Evolutionary conservation across 2,113 vertebrate species (phyloP).

Genomic region (Tragelaphus scriptus): DNA sequence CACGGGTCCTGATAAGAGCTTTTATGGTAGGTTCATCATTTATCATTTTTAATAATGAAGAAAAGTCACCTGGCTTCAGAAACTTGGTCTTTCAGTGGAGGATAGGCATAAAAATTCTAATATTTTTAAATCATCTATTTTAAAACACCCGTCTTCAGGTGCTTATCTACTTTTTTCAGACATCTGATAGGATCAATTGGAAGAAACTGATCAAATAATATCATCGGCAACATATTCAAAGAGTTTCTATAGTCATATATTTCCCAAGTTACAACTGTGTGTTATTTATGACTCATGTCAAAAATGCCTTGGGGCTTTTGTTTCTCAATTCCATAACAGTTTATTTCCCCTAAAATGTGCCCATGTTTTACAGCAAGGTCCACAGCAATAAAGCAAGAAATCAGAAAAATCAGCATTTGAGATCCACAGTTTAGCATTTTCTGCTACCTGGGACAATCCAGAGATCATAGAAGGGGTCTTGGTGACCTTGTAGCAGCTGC

Average conservation of each 20-base stretch:
- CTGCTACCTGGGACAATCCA: background rate
- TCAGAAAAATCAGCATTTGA: conserved; percentile 55
- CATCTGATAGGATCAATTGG: conserved; percentile 37
- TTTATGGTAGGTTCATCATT: background rate
- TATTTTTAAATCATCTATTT: conserved; percentile 31
- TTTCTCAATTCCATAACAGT: background rate
- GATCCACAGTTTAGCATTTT: conserved; percentile 16
- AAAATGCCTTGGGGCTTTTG: conserved; percentile 32
- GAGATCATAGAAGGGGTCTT: background rate
- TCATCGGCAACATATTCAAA: background rate
- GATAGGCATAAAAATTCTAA: background rate
- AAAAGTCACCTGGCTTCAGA: conserved; percentile 1
- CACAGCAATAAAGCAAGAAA: conserved; percentile 64
- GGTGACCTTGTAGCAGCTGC: conserved; percentile 37
- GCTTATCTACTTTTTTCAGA: background rate
- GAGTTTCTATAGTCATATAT: background rate
- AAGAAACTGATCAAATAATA: conserved; percentile 34
- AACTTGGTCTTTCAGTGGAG: background rate
- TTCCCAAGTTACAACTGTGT: background rate
- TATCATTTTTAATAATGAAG: background rate
- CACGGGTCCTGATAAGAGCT: background rate
- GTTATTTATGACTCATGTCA: conserved; percentile 58
- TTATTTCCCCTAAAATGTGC: conserved; percentile 45
- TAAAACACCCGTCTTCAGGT: conserved; percentile 1
- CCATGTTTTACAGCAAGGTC: conserved; percentile 40